These are phyloP conservation scores for Limanda limanda DNA, from an alignment of 2,113 vertebrate genomes.

Conservation along the genomic window DNA sequence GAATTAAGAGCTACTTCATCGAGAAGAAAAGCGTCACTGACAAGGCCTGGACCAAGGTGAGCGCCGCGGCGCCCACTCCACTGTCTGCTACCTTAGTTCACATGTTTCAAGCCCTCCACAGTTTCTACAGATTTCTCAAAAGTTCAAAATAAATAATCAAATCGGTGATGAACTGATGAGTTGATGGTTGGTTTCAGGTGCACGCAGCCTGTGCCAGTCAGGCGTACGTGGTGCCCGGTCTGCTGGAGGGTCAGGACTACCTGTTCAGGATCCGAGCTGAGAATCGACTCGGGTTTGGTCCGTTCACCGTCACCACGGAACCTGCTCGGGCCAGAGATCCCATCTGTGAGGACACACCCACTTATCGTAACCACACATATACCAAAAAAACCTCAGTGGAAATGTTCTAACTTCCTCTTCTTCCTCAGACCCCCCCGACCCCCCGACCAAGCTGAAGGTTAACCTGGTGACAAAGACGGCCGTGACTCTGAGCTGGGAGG, in stretches of 20 bases:
- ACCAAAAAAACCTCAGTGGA: background rate
- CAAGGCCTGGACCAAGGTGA: constrained; percentile 94
- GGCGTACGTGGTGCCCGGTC: constrained; percentile 92
- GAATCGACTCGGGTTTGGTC: constrained; percentile 93
- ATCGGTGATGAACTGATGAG: background rate
- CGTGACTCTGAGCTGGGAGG: constrained; percentile 91
- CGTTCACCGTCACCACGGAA: constrained; percentile 90
- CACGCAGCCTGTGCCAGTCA: constrained; percentile 92
- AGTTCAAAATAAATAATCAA: too few species aligned
- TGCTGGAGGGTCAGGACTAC: constrained; percentile 94
- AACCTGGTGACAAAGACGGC: constrained; percentile 94
- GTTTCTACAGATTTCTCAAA: too few species aligned
- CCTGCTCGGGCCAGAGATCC: constrained; percentile 92
- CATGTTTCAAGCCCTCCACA: too few species aligned
- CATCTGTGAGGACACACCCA: constrained; percentile 87
- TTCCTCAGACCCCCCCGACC: constrained; percentile 92
- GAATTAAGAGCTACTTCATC: constrained; percentile 96
- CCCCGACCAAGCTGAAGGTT: constrained; percentile 93
- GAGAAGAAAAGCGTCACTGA: constrained; percentile 93
- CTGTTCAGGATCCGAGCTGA: constrained; percentile 95
- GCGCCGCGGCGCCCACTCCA: too few species aligned
- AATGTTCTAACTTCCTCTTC: background rate
- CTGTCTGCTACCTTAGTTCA: too few species aligned
- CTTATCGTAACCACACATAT: background rate
- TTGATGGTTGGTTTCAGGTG: constrained; percentile 51